A percentile compares a stretch with the other conserved stretches of the same genome.
These are phyloP conservation scores for Larimichthys crocea DNA, from an alignment of 2,113 vertebrate species.

Conservation along the genomic window DNA sequence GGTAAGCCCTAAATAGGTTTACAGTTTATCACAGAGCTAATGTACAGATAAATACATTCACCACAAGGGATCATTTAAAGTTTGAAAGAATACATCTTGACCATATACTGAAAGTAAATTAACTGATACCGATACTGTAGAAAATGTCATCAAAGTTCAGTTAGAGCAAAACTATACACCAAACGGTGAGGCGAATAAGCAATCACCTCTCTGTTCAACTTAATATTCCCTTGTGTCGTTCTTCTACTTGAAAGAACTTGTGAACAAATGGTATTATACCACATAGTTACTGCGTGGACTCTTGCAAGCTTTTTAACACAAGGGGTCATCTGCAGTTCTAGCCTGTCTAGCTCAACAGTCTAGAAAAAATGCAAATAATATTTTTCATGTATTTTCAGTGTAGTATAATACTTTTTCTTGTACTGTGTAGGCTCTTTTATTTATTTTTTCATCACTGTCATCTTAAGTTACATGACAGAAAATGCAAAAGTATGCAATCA, in stretches of 20 bases:
- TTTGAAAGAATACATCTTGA: no score
- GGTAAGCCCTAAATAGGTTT: background rate
- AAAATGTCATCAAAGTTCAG: background rate
- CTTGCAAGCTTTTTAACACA: conserved; percentile 3
- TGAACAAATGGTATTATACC: conserved; percentile 14
- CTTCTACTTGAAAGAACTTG: conserved; percentile 17
- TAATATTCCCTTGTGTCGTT: background rate
- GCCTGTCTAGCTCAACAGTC: conserved; percentile 6
- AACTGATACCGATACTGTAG: background rate
- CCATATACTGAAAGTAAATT: background rate
- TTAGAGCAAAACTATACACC: background rate
- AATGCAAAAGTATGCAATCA: background rate
- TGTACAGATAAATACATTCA: background rate
- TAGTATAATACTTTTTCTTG: background rate
- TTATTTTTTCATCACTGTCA: background rate
- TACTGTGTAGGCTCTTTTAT: no score
- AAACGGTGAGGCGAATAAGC: background rate
- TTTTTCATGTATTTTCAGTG: background rate
- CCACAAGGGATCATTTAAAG: background rate
- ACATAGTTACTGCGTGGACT: background rate
- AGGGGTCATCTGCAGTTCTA: conserved; percentile 7
- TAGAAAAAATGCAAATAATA: conserved; percentile 41
- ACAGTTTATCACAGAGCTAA: background rate
- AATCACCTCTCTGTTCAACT: background rate
- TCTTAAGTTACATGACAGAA: background rate